Evolutionary conservation across 2,888 invertebrate genomes (phyloP), one percentile per base, ranked within the genome.

Genomic region (Cyaniris semiargus): DNA sequence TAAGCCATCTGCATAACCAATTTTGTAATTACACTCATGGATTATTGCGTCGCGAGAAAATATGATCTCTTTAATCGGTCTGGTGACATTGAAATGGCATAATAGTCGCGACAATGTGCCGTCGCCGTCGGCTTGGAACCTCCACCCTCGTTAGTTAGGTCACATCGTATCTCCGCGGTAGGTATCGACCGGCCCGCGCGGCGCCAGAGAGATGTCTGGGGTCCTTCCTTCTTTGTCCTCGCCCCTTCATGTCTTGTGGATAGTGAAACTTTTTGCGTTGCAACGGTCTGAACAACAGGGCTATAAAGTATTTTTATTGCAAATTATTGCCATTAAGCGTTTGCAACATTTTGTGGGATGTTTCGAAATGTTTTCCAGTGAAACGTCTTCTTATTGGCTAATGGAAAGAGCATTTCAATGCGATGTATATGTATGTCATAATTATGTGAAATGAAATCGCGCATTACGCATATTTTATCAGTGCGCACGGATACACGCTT

Each of bases 151-250:
- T 60, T 23, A 60, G 15, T 53, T 18, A 53, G 53, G 53, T 53
- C 53, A 18, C 18, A 53, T 53, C 60, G n/a, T 66, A 23, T 66
- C 60, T 66, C 66, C 66, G 31, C 27, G 66, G 60, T 66, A 66
- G 66, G 60, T 66, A 66, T 66, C 66, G 66, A 66, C 66, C 66
- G 66, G 66, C 66, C 60, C 27, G 66, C 27, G 18, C 27, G 66
- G 66, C 27, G 66, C 66, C 27, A 66, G 27, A 10, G 66, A 66
- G 66, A 66, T 66, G 70, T 23, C 66, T 60, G 34, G 58, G 38
- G 53, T 60, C 58, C 21, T 21, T 60, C 21, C 66, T 66, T 31
- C 66, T 66, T 66, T 66, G 27, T 66, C 27, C 31, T 27, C 66
- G 27, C 27, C 66, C 66, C n/a, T n/a, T n/a, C 66, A 18, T 66